Evolutionary conservation across 2,888 invertebrate species (phyloP).

Genomic region (Danaus chrysippus): DNA sequence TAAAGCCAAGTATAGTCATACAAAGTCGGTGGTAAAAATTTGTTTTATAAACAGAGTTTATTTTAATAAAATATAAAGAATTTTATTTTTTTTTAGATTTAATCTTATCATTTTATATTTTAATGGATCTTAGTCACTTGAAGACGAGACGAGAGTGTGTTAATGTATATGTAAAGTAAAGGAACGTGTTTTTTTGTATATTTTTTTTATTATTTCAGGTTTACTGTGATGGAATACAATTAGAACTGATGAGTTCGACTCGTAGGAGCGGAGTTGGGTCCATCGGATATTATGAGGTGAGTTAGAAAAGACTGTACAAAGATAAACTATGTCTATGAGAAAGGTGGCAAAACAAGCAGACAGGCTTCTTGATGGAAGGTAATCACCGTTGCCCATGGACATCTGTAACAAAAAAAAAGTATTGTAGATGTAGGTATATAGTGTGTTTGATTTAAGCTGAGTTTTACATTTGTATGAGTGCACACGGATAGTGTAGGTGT

Average conservation of each 20-base stretch:
- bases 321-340: neutral
- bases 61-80: neutral
- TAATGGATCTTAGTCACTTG: no score
- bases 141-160: neutral
- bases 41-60: neutral
- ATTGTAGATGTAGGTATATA: no score
- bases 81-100: neutral
- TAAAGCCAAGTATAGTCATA: constrained; percentile 17
- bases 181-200: neutral
- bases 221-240: constrained; percentile 44
- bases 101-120: neutral
- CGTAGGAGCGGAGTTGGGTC: constrained; percentile 37
- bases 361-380: no score
- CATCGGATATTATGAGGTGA: constrained; percentile 42
- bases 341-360: neutral
- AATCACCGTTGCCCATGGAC: no score
- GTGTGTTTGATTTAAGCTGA: no score
- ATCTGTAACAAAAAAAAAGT: no score
- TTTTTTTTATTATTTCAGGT: constrained; percentile 37
- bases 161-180: neutral
- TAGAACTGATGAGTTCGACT: constrained; percentile 33
- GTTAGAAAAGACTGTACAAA: constrained; percentile 15
- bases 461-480: no score
- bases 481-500: no score
- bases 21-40: neutral